Conservation (phyloP, 1,140 invertebrate genomes). For the Drosophila virilis region DNA sequence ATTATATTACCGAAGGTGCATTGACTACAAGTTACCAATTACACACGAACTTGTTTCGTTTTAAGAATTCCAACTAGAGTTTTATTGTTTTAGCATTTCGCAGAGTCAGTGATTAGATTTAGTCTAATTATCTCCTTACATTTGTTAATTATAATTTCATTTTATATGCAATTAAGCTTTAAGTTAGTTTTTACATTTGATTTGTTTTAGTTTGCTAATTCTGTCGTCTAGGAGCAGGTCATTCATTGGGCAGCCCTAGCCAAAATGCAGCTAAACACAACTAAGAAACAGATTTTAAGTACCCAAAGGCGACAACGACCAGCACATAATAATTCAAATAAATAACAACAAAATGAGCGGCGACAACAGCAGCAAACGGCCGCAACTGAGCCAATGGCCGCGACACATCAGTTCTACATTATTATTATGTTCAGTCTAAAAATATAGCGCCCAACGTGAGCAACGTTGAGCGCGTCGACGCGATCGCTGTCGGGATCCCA, state of each 20-base stretch:
- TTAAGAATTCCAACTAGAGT: no score
- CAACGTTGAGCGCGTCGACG: constrained; percentile 36
- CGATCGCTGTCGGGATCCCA: constrained; percentile 35
- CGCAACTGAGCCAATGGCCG: constrained; percentile 43
- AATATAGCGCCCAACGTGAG: constrained; percentile 75
- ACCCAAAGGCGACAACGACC: constrained; percentile 69
- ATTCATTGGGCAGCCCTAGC: constrained; percentile 29
- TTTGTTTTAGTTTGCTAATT: neutral
- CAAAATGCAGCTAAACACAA: constrained; percentile 27
- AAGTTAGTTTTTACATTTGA: neutral
- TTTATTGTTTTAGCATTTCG: no score
- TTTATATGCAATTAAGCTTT: no score
- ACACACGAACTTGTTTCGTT: no score
- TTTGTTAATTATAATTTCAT: no score
- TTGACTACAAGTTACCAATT: no score
- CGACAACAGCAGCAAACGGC: constrained; percentile 43
- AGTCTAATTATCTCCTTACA: no score
- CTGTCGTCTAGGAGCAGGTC: constrained; percentile 28
- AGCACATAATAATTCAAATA: constrained; percentile 75
- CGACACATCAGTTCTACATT: constrained; percentile 64
- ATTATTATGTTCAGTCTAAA: constrained; percentile 80
- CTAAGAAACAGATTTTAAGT: constrained; percentile 42
- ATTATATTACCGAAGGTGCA: no score
- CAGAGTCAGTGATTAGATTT: no score
- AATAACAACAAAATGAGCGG: constrained; percentile 57